These are phyloP conservation scores for Tupaia tana DNA, from an alignment of 2,113 vertebrate genomes.

Conservation along the genomic window DNA sequence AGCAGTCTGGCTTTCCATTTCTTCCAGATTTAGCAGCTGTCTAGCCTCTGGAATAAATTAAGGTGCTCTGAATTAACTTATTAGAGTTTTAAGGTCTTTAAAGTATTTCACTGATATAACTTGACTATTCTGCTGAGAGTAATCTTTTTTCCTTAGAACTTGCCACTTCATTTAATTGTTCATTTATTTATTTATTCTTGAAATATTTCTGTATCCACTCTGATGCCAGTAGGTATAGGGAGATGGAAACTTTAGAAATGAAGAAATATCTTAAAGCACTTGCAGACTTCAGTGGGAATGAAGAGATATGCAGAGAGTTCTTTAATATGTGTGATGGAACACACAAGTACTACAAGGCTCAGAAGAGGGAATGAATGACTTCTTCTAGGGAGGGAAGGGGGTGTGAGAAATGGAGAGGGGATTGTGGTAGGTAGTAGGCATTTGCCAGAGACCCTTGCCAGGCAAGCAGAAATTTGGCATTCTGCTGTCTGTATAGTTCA, in stretches of 20 bases:
- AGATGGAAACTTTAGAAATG: not conserved
- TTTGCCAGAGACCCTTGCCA: not conserved
- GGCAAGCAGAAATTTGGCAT: not conserved
- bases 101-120: not conserved
- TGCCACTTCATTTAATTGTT: not conserved
- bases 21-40: not conserved
- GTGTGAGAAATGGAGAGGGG: not conserved
- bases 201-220: not conserved
- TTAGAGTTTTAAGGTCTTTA: conserved; percentile 33
- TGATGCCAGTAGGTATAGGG: not conserved
- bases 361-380: not conserved
- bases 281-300: conserved; percentile 6
- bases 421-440: not conserved
- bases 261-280: conserved; percentile 10
- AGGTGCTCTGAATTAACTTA: not conserved
- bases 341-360: not conserved
- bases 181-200: not conserved
- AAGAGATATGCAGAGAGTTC: not conserved
- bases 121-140: not conserved
- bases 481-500: not conserved
- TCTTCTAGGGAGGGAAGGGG: not conserved
- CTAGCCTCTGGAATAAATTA: not conserved
- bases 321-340: not conserved
- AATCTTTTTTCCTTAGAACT: not conserved
- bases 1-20: conserved; percentile 42